These are phyloP conservation scores for Lissonota sp. DNA, from an alignment of 2,888 invertebrate species.

Conservation along the genomic window DNA sequence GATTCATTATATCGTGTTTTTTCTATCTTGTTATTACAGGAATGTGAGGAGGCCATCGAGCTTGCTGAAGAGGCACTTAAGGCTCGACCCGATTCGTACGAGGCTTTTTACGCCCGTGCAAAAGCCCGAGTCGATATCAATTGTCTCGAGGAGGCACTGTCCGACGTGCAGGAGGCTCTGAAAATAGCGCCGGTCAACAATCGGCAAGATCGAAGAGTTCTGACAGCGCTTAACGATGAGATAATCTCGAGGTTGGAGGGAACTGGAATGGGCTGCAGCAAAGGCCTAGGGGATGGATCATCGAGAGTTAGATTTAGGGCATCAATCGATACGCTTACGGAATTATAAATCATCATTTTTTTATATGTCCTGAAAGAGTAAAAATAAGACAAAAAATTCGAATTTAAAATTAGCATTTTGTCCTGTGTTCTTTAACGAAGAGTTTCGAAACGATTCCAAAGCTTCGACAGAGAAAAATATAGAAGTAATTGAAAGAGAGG, in stretches of 20 bases:
- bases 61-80: conserved; percentile 94
- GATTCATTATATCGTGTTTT: background rate
- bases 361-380: background rate
- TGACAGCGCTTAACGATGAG: conserved; percentile 91
- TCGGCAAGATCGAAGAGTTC: conserved; percentile 89
- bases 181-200: conserved; percentile 88
- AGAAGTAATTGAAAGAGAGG: background rate
- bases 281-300: conserved; percentile 67
- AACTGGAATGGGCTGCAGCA: conserved; percentile 76
- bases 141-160: conserved; percentile 89
- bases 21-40: conserved; percentile 85
- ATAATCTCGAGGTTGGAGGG: conserved; percentile 84
- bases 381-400: conserved; percentile 5
- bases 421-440: conserved; percentile 44
- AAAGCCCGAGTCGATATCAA: conserved; percentile 93
- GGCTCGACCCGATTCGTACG: conserved; percentile 94
- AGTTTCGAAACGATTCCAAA: conserved; percentile 67
- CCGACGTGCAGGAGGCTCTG: conserved; percentile 93
- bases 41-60: conserved; percentile 93
- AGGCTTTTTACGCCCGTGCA: conserved; percentile 96
- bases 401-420: conserved; percentile 41
- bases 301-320: conserved; percentile 76
- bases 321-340: conserved; percentile 81
- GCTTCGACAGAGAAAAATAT: conserved; percentile 42
- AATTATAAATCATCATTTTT: conserved; percentile 71